Base-by-base conservation (phyloP, 2,113 vertebrate genomes). In the Bufo gargarizans region DNA sequence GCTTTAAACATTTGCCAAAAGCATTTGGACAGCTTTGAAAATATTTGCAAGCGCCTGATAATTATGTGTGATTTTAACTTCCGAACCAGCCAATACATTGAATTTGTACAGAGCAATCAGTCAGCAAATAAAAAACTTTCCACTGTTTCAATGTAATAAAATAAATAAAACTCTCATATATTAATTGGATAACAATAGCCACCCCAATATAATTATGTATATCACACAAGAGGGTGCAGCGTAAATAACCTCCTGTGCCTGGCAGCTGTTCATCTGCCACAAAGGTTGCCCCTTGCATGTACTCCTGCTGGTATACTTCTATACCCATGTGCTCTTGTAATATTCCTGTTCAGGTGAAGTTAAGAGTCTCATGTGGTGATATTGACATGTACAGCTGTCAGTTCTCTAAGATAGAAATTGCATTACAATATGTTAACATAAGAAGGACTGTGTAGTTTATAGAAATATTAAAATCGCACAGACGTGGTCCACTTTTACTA, bases 21-120 rank as follows among this genome's bases (percentile, higher is more conserved):
- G 82, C 81, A 47, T 88, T 84, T 69, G 55, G 87, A 78, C 87
- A 69, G 87, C 87, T 88, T 88, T 88, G 87, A 88, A 88, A 84
- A 84, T 84, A 88, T 88, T 88, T 88, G 71, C 82, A 84, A 84
- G 87, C 76, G 58, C 67, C 47, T 84, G 87, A 88, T 88, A 88
- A 88, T 84, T 84, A 84, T 84, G 74, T 58, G 61, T 56, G 87
- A 88, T 69, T 84, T 84, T 84, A 58, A 55, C 72, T 84, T 88
- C 61, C 58, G 71, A 69, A 5, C 20, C 58, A 77, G 81, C 58
- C 72, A 88, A 53, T 61, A 67, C 19, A 78, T 58, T 45, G 50
- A 84, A 56, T 43, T 55, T 63, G 61, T 33, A 45, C n/a, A 53
- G 74, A 56, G 71, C 71, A 67, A 83, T 53, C 50, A 19, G 59